Evolutionary conservation across 2,113 vertebrate genomes (phyloP).

Genomic region (Peromyscus leucopus): DNA sequence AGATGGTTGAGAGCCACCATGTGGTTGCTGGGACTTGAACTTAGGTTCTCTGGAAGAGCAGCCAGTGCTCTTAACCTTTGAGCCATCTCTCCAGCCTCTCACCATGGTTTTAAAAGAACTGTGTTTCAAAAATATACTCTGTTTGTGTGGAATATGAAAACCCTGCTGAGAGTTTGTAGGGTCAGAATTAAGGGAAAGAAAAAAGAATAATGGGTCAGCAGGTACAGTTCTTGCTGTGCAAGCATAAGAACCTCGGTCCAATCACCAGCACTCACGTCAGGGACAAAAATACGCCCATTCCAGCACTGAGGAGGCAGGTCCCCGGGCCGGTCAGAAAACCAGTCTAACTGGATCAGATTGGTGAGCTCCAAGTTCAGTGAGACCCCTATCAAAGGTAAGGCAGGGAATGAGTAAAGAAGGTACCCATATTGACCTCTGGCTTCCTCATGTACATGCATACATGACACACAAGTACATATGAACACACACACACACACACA

Average conservation of each 20-base stretch:
- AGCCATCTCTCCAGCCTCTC: background rate
- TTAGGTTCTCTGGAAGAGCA: background rate
- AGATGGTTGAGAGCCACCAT: background rate
- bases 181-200: constrained; percentile 1
- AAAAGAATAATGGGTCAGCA: background rate
- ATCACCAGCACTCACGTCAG: background rate
- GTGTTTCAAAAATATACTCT: background rate
- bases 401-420: background rate
- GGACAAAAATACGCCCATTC: background rate
- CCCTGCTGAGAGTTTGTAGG: background rate
- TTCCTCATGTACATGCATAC: background rate
- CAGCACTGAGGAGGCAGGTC: background rate
- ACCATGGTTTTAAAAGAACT: background rate
- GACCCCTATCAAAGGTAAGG: background rate
- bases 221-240: background rate
- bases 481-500: background rate
- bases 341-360: background rate
- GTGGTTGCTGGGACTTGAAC: background rate
- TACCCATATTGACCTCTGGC: background rate
- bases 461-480: background rate
- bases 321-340: background rate
- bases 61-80: background rate
- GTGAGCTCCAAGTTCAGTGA: background rate
- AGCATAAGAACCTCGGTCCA: background rate
- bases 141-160: background rate